These are phyloP conservation scores for Catharus fuscescens DNA, from an alignment of 2,113 vertebrate genomes.

Conservation along the genomic window DNA sequence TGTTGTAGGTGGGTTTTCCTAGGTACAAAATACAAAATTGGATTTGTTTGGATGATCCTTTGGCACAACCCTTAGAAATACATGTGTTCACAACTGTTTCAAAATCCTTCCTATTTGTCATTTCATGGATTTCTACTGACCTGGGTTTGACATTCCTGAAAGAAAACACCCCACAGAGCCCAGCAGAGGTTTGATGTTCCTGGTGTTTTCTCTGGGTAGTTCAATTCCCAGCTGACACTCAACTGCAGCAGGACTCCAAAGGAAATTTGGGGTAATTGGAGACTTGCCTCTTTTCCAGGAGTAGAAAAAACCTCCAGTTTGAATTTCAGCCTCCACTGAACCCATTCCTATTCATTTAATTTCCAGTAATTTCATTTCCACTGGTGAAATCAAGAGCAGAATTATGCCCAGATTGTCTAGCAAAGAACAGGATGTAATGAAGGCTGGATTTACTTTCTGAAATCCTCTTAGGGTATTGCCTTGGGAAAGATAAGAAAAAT, in stretches of 20 bases:
- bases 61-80: neutral
- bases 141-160: neutral
- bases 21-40: neutral
- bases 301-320: neutral
- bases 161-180: neutral
- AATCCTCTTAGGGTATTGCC: slow-evolving; percentile 46
- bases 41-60: neutral
- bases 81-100: rapidly evolving
- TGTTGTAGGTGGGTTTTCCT: neutral
- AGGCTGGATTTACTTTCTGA: slow-evolving; percentile 28
- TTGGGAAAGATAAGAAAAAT: slow-evolving; percentile 42
- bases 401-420: slow-evolving; percentile 5
- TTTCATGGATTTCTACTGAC: neutral
- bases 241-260: neutral
- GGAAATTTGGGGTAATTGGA: neutral
- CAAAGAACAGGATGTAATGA: slow-evolving; percentile 34
- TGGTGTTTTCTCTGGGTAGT: neutral
- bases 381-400: slow-evolving; percentile 35
- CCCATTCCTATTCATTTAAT: neutral
- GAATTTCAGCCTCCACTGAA: neutral
- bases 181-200: neutral
- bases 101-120: neutral
- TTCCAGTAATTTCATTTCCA: slow-evolving; percentile 9
- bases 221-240: neutral
- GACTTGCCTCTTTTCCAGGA: neutral